These are phyloP conservation scores for Campylorhamphus procurvoides DNA, from an alignment of 2,113 vertebrate species.

Conservation along the genomic window DNA sequence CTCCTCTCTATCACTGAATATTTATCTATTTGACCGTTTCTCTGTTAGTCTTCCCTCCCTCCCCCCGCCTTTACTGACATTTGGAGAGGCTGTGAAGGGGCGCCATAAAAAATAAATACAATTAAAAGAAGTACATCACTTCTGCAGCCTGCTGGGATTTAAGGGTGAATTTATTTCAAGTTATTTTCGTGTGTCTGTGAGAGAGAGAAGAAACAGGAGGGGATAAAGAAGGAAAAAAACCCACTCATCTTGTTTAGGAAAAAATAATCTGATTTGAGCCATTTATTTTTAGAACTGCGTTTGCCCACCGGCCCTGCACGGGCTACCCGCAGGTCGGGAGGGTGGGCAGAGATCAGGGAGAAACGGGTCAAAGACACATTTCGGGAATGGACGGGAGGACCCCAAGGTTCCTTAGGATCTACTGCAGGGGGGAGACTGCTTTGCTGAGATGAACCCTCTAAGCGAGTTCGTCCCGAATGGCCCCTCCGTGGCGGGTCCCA, in stretches of 20 bases:
- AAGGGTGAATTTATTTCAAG: not conserved
- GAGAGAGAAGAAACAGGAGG: not conserved
- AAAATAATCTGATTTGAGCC: not conserved
- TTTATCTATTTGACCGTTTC: slow-evolving; percentile 29
- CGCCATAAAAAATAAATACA: not conserved
- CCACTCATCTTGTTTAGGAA: not conserved
- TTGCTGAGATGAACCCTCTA: not conserved
- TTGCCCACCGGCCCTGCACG: not conserved
- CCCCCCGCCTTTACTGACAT: not conserved
- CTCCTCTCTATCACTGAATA: slow-evolving; percentile 17
- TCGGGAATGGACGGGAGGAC: not conserved
- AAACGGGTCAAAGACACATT: not conserved
- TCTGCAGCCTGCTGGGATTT: not conserved
- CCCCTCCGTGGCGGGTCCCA: too few relatives aligned
- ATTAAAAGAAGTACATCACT: not conserved
- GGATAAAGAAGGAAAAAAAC: not conserved
- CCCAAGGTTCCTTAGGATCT: not conserved
- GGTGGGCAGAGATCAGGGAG: not conserved
- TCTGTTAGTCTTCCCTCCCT: not conserved
- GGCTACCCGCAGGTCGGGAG: not conserved
- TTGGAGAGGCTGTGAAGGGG: not conserved
- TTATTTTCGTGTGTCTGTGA: not conserved
- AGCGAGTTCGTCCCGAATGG: not conserved
- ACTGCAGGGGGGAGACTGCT: not conserved
- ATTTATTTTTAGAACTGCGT: not conserved